Percentiles rank a stretch among this genome's conserved stretches.
phyloP scores from a whole-genome alignment of 2,797 vertebrate species.

The Sciurus carolinensis region DNA sequence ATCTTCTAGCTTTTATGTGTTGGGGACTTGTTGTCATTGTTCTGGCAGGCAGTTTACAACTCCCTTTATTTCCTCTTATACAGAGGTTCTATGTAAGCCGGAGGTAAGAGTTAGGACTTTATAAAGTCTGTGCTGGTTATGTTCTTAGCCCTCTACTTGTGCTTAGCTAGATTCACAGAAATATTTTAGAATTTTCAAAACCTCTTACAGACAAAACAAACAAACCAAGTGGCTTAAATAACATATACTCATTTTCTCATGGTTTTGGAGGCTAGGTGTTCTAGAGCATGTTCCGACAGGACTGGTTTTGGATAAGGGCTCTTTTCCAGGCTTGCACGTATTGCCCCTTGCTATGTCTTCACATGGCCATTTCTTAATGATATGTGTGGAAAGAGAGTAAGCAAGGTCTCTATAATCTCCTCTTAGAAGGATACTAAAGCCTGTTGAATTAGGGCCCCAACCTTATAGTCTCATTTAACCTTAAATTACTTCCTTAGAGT shows the following conservation, averaged over 20 bases:
- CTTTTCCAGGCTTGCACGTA: background rate
- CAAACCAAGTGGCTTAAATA: background rate
- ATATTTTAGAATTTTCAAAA: background rate
- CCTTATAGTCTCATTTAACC: background rate
- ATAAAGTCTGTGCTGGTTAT: background rate
- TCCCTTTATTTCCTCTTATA: background rate
- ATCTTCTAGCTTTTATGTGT: background rate
- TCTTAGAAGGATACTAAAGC: background rate
- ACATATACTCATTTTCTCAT: background rate
- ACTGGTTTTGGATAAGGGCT: background rate
- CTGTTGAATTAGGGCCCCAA: background rate
- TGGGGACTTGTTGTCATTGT: background rate
- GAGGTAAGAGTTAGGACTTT: background rate
- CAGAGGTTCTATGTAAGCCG: background rate
- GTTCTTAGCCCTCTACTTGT: background rate
- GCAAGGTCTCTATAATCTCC: background rate
- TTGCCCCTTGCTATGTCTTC: background rate
- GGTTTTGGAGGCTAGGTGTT: background rate
- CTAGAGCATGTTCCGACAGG: background rate
- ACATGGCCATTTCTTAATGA: background rate
- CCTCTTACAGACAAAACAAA: background rate
- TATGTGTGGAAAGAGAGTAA: background rate
- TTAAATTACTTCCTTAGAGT: background rate
- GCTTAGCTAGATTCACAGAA: background rate
- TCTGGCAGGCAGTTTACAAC: background rate